phyloP scores from a whole-genome alignment of 2,888 invertebrate species.

The Ormyrus labotus region DNA sequence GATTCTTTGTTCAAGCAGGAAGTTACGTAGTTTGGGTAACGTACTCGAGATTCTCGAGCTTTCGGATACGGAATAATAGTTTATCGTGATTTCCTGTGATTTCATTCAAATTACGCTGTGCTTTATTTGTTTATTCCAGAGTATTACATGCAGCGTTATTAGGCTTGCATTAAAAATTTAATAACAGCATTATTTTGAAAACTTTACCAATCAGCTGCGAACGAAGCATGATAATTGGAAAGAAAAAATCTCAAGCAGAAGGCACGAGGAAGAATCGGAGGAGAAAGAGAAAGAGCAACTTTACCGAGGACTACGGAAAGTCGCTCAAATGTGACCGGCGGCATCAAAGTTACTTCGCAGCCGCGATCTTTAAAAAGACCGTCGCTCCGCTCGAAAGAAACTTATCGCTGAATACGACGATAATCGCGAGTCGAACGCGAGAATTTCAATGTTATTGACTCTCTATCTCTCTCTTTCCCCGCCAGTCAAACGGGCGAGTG shows the following conservation, averaged over 20 bases:
- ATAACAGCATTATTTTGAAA: no score
- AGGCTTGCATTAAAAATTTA: no score
- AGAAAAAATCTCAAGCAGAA: background rate
- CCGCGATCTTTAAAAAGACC: background rate
- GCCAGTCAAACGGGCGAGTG: slow-evolving; percentile 14
- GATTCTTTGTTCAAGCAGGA: no score
- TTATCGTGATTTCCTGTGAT: no score
- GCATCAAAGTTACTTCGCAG: slow-evolving; percentile 4
- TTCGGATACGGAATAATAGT: no score
- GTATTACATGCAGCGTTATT: no score
- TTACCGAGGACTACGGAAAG: background rate
- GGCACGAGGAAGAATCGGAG: no score
- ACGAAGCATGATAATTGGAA: background rate
- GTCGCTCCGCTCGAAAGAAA: slow-evolving; percentile 21
- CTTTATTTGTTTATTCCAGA: no score
- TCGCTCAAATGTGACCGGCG: slow-evolving; percentile 9
- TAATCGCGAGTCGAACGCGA: slow-evolving; percentile 49
- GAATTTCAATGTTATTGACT: slow-evolving; percentile 57
- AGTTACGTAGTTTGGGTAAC: no score
- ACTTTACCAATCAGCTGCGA: no score
- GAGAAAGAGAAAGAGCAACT: background rate
- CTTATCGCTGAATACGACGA: slow-evolving; percentile 50
- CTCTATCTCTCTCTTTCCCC: background rate
- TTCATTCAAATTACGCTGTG: no score
- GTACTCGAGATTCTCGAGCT: no score